Evolutionary conservation across 2,797 vertebrate genomes (phyloP).

Genomic region (Distichodus sexfasciatus): DNA sequence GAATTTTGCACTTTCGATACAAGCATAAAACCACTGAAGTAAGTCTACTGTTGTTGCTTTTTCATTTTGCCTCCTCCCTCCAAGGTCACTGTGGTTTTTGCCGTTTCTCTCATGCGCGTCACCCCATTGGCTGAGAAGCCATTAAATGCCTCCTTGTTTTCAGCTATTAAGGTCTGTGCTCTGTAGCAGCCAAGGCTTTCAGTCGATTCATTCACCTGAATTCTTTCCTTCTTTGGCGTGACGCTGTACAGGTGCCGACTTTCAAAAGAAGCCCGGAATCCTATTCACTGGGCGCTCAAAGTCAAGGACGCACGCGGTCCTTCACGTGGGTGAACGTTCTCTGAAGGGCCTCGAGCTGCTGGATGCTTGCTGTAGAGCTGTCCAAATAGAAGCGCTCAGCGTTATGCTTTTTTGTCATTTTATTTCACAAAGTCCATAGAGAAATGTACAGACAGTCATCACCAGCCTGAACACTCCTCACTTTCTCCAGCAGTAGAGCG

Average conservation of each 20-base stretch:
- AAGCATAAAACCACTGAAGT: background rate
- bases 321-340: background rate
- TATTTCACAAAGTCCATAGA: background rate
- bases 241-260: slow-evolving; percentile 4
- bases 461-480: background rate
- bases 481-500: background rate
- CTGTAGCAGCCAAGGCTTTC: background rate
- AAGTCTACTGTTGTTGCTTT: background rate
- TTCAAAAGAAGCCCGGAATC: slow-evolving; percentile 16
- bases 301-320: slow-evolving; percentile 24
- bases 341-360: background rate
- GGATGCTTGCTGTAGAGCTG: background rate
- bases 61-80: background rate
- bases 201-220: slow-evolving; percentile 13
- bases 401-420: background rate
- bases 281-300: slow-evolving; percentile 11
- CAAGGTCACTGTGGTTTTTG: slow-evolving; percentile 18
- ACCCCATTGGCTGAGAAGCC: no score
- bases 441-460: background rate
- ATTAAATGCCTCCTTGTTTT: background rate
- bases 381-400: slow-evolving; percentile 4
- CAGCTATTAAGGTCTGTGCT: background rate
- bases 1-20: background rate
- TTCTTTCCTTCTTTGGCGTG: background rate
- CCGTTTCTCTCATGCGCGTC: background rate